A percentile compares a stretch with the other conserved stretches of the same genome.
Evolutionary conservation across 2,113 vertebrate genomes (phyloP).

Genomic region (Charina bottae): DNA sequence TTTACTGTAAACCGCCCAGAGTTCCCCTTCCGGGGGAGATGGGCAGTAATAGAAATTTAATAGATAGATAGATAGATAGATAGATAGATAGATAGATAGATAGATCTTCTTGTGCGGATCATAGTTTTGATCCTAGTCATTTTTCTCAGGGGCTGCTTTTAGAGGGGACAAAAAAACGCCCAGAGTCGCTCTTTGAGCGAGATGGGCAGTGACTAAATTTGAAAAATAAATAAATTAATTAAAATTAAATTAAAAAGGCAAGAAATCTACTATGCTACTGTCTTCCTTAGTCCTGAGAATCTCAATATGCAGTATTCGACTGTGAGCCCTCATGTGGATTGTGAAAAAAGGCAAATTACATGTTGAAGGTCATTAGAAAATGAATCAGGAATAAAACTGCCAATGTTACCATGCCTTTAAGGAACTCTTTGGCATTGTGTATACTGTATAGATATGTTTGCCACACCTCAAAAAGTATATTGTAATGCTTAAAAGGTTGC

Average conservation of each 20-base stretch:
- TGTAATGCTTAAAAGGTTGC: background rate
- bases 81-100: too few species aligned
- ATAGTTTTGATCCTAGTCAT: background rate
- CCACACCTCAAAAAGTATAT: background rate
- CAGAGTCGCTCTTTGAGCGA: too few species aligned
- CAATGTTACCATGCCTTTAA: background rate
- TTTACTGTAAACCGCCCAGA: too few species aligned
- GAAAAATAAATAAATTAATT: too few species aligned
- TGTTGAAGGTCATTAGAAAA: background rate
- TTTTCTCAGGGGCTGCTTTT: background rate
- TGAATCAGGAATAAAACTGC: background rate
- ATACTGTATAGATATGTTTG: background rate
- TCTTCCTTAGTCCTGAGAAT: too few species aligned
- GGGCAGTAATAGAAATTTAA: too few species aligned
- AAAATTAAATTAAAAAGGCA: background rate
- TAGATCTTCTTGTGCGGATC: too few species aligned
- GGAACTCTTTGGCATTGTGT: background rate
- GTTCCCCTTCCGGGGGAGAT: too few species aligned
- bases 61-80: too few species aligned
- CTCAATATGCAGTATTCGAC: too few species aligned
- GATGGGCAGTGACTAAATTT: too few species aligned
- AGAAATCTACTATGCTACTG: background rate
- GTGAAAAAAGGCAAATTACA: background rate
- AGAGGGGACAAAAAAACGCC: background rate
- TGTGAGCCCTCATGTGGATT: background rate